Conservation (phyloP, 1,140 invertebrate genomes). For the Drosophila baimaii region DNA sequence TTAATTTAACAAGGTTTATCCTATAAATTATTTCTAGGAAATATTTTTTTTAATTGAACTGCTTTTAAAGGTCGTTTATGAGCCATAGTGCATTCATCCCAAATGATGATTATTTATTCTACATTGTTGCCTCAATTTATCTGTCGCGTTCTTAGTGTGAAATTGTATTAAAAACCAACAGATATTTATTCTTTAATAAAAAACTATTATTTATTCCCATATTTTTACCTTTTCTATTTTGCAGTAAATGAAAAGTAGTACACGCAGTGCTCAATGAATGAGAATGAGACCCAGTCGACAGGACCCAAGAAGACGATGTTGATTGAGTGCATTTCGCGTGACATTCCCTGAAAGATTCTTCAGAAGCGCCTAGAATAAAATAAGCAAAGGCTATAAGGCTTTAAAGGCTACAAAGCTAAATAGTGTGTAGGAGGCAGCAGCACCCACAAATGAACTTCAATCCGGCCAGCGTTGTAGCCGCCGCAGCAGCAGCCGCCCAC, state of each 20-base stretch:
- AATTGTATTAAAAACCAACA: too few species aligned
- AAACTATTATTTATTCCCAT: neutral
- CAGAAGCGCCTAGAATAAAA: constrained; percentile 12
- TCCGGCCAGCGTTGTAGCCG: constrained; percentile 67
- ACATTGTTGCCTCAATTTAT: too few species aligned
- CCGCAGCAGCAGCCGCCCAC: constrained; percentile 65
- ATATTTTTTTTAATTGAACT: too few species aligned
- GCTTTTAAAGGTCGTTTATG: too few species aligned
- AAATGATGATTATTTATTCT: too few species aligned
- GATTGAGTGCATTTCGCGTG: constrained; percentile 76
- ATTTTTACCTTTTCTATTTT: constrained; percentile 7
- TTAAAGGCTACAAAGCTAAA: constrained; percentile 20
- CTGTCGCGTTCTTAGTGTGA: neutral
- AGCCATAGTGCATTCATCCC: too few species aligned
- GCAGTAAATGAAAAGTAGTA: constrained; percentile 43
- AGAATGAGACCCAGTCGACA: constrained; percentile 59
- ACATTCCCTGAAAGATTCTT: constrained; percentile 64
- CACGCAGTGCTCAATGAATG: constrained; percentile 50
- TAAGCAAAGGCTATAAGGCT: constrained; percentile 14
- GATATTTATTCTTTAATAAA: neutral
- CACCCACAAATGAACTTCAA: constrained; percentile 75
- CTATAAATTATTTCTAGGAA: too few species aligned
- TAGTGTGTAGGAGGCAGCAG: constrained; percentile 7
- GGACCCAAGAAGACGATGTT: constrained; percentile 60
- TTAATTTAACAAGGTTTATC: too few species aligned